Conservation (phyloP, 2,888 invertebrate genomes). For the Esperia sulphurella region DNA sequence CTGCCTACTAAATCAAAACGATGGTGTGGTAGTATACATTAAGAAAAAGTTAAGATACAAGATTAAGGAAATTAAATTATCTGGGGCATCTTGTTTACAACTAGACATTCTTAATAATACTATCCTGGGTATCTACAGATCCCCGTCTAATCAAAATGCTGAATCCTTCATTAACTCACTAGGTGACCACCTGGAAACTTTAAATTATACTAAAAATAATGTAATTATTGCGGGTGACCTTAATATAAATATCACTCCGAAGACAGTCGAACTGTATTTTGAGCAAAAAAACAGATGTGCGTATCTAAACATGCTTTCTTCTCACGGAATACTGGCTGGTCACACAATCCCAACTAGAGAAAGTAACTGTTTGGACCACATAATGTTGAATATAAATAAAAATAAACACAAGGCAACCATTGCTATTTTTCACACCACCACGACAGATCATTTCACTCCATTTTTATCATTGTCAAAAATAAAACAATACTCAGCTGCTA, state of each 20-base stretch:
- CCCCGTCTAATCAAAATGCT: slow-evolving; percentile 5
- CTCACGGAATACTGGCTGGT: slow-evolving; percentile 6
- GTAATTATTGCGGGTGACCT: slow-evolving; percentile 8
- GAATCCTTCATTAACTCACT: slow-evolving; percentile 7
- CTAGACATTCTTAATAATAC: not conserved
- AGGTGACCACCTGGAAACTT: slow-evolving; percentile 1
- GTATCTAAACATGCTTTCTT: not conserved
- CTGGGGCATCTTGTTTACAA: slow-evolving; percentile 1
- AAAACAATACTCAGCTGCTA: not conserved
- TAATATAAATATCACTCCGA: slow-evolving; percentile 1
- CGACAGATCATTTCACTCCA: slow-evolving; percentile 8
- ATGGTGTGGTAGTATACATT: slow-evolving; percentile 7
- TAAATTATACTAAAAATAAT: not conserved
- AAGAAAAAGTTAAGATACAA: not conserved
- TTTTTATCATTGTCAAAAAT: not conserved
- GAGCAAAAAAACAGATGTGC: not conserved
- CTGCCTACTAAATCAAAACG: slow-evolving; percentile 7
- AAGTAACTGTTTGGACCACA: slow-evolving; percentile 8
- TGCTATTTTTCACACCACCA: slow-evolving; percentile 5
- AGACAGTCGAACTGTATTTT: not conserved
- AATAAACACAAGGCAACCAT: not conserved
- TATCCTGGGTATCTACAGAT: slow-evolving; percentile 7
- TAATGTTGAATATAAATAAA: slow-evolving; percentile 10
- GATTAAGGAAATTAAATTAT: slow-evolving; percentile 2
- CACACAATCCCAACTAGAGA: slow-evolving; percentile 8